These are phyloP conservation scores for Adela reaumurella DNA, from an alignment of 2,888 invertebrate species.

Conservation along the genomic window DNA sequence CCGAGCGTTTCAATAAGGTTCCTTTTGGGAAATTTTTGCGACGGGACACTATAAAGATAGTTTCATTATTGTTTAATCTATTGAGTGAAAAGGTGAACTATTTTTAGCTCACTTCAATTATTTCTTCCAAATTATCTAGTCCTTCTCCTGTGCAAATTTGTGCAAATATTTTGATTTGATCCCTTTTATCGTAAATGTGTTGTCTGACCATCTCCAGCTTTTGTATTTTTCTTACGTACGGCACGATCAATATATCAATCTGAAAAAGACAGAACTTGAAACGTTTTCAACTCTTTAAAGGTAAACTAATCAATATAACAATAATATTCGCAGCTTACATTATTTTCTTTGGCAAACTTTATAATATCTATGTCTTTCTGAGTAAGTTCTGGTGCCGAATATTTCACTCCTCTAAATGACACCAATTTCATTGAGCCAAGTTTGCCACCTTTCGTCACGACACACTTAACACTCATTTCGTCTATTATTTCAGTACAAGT, in stretches of 20 bases:
- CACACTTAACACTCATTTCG: background rate
- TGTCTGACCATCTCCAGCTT: background rate
- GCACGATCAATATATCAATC: background rate
- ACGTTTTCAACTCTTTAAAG: background rate
- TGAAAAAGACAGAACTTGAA: background rate
- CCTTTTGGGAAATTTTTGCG: too few species aligned
- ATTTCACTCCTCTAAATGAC: conserved; percentile 14
- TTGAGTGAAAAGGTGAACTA: too few species aligned
- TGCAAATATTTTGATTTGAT: background rate
- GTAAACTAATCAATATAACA: background rate
- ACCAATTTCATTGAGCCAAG: background rate
- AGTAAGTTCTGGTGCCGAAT: conserved; percentile 19
- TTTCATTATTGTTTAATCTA: too few species aligned
- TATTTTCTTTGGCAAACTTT: conserved; percentile 22
- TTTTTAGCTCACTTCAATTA: conserved; percentile 20
- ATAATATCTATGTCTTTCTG: conserved; percentile 23
- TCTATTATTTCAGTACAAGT: background rate
- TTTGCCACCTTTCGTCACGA: background rate
- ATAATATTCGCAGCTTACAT: conserved; percentile 16
- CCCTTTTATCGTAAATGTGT: background rate
- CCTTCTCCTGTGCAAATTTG: conserved; percentile 27
- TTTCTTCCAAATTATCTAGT: conserved; percentile 24
- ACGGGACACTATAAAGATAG: too few species aligned
- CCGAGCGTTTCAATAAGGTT: too few species aligned
- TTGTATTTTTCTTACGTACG: background rate